These are phyloP conservation scores for Drosophila auraria DNA, from an alignment of 1,140 invertebrate species.

Conservation along the genomic window DNA sequence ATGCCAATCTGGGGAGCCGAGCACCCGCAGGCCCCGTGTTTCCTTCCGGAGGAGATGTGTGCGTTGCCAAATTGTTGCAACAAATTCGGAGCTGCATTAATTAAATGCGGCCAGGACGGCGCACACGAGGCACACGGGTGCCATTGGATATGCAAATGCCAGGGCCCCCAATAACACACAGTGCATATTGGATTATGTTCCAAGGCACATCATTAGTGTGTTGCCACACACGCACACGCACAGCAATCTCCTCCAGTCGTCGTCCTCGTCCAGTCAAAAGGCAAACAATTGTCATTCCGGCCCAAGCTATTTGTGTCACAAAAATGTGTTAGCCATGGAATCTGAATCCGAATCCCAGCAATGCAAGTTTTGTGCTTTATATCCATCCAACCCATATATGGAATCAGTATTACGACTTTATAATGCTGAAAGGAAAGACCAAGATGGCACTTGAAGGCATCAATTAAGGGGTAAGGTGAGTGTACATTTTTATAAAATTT, in stretches of 20 bases:
- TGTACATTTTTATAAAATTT: no score
- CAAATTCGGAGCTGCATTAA: constrained; percentile 40
- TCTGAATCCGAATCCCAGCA: neutral
- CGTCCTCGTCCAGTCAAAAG: neutral
- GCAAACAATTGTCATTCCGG: constrained; percentile 9
- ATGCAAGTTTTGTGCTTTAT: neutral
- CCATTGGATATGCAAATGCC: constrained; percentile 36
- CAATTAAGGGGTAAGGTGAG: no score
- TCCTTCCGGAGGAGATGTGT: neutral
- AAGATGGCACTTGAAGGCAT: no score
- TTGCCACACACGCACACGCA: constrained; percentile 4
- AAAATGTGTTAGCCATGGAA: constrained; percentile 2
- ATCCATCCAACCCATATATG: neutral
- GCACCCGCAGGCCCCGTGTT: neutral
- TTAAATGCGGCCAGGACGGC: constrained; percentile 17
- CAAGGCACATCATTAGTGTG: constrained; percentile 29
- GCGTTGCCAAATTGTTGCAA: constrained; percentile 43
- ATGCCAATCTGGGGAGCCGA: constrained; percentile 35
- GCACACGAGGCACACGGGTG: constrained; percentile 16
- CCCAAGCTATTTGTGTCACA: constrained; percentile 2
- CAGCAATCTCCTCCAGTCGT: neutral
- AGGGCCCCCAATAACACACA: constrained; percentile 2
- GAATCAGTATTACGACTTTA: neutral
- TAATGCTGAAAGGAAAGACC: no score
- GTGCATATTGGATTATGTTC: constrained; percentile 30